phyloP scores from a whole-genome alignment of 1,140 invertebrate genomes.

The Lasaia peninsularis region DNA sequence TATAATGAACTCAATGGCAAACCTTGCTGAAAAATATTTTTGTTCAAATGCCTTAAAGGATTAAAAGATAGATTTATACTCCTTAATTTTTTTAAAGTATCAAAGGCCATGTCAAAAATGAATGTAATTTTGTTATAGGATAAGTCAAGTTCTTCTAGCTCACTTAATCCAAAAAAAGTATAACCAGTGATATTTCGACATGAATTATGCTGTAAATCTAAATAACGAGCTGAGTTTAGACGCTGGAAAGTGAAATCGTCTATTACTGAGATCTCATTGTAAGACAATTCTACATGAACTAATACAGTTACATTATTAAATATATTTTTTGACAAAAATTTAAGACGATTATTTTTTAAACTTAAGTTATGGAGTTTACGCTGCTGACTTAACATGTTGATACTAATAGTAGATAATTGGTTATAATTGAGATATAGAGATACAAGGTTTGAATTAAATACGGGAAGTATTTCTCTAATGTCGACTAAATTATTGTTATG shows the following conservation, averaged over 20 bases:
- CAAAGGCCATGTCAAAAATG: conserved; percentile 82
- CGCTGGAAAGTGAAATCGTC: conserved; percentile 65
- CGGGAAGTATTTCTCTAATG: conserved; percentile 57
- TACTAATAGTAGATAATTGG: conserved; percentile 45
- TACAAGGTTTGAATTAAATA: conserved; percentile 47
- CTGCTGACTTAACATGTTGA: conserved; percentile 50
- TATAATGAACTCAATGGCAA: conserved; percentile 79
- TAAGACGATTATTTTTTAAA: conserved; percentile 56
- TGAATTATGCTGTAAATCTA: conserved; percentile 70
- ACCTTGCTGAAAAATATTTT: conserved; percentile 81
- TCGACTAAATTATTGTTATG: conserved; percentile 58
- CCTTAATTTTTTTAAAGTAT: conserved; percentile 80
- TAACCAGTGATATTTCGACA: conserved; percentile 66
- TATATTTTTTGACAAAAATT: conserved; percentile 56
- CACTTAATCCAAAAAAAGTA: conserved; percentile 83
- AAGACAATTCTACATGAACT: conserved; percentile 47
- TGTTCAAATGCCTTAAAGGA: conserved; percentile 78
- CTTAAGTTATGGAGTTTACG: conserved; percentile 49
- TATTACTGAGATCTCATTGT: conserved; percentile 61
- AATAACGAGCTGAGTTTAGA: conserved; percentile 47
- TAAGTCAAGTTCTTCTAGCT: conserved; percentile 83
- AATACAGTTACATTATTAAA: conserved; percentile 58
- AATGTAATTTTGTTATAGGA: conserved; percentile 80
- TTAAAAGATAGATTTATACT: conserved; percentile 84
- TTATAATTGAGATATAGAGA: conserved; percentile 57